Base-by-base conservation (phyloP, 2,797 vertebrate genomes). In the Rhadinocentrus ornatus region DNA sequence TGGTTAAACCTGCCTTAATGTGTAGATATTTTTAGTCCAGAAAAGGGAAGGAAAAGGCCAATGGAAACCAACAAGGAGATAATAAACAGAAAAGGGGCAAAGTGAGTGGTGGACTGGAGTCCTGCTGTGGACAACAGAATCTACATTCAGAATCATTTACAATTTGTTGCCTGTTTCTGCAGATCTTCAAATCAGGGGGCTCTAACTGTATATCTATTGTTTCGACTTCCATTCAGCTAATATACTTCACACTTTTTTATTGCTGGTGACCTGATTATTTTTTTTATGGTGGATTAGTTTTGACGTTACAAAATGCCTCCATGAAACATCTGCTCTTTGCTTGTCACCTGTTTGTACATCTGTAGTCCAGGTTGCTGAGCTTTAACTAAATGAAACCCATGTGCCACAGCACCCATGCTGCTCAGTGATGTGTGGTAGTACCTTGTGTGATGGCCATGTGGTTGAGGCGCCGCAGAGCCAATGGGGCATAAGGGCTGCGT, bases 371-470 rank as follows among this genome's bases (percentile, higher is more conserved):
- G 27, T 48, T 24, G 35, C 27, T 71, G 13, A 46, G 13, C 18
- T 56, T 48, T 62, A 13, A 73, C 46, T 48, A 26, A 53, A 64
- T 53, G 31, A 66, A 24, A 4, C 44, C 65, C 52, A 27, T 4
- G 48, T 60, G 56, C 41, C 22, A 41, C 18, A 24, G 55, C 29
- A n/a, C 6, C 6, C 7, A 1, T 22, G 48, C 22, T 48, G 55
- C 44, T 12, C 29, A 27, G 64, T 62, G 57, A 68, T 32, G 50
- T 15, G 64, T 31, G 56, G 61, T 32, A 1, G 74, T 86, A 97
- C 97, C 95, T 93, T 96, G 96, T 6, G 93, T 95, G 83, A 97
- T 96, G 54, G 96, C 96, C 96, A 97, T 95, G 93, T 96, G 93
- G 89, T 96, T 96, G 89, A 98, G 95, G 55, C 94, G 95, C 1